Base-by-base conservation (phyloP, 2,888 invertebrate genomes). In the Heliconius aoede region DNA sequence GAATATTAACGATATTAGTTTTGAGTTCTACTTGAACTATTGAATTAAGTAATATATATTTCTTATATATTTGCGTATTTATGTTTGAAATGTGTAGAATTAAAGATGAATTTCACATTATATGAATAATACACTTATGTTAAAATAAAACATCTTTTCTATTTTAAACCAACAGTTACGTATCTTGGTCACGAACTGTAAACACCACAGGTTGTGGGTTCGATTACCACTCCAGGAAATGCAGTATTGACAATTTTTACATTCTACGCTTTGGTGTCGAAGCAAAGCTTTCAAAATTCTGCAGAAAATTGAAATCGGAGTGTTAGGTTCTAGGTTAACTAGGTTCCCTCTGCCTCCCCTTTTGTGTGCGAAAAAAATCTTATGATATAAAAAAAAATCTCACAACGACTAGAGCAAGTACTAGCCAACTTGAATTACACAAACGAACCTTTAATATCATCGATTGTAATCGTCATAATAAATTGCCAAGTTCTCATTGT, bases 401-500 rank as follows among this genome's bases (percentile, higher is more conserved):
- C 71, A 8, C 2, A 58, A 36, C 21, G 5, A 46, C 65, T 74
- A 7, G 65, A 18, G n/a, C 72, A 60, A 76, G 78, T 71, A 74
- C 74, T 69, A 68, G 28, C 68, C 62, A n/a, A 51, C n/a, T 55
- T 46, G 36, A 74, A 72, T 30, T 32, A n/a, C 74, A 73, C 72
- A 78, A 80, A 80, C 77, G 78, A 76, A 80, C 76, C 80, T 72
- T 80, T 77, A 77, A 78, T 80, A 80, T 80, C 76, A 24, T 65
- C 76, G 81, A 82, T 82, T 78, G 80, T 78, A 81, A 81, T 82
- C 81, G 80, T 76, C 76, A 76, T 79, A 79, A 81, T 81, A 80
- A 81, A 81, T 81, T 73, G 79, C 78, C 69, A 79, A 76, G 76
- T 81, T 80, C 77, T 77, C 77, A 79, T 79, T 80, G 80, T 80